These are phyloP conservation scores for Chymomyza fuscimana DNA, from an alignment of 2,888 invertebrate genomes.

Conservation along the genomic window DNA sequence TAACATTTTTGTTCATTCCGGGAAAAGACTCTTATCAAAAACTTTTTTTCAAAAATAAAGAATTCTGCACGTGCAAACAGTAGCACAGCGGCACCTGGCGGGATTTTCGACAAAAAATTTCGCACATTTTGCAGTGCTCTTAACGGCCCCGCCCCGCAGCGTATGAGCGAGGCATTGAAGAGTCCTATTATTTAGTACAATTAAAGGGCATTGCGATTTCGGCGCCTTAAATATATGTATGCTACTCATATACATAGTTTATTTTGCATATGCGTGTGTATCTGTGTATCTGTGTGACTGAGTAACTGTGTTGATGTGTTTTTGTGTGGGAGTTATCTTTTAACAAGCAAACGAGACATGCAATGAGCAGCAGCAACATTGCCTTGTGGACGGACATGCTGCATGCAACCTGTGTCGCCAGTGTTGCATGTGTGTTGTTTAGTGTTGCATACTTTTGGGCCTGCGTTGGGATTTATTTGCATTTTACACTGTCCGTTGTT, in stretches of 20 bases:
- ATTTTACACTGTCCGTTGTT: constrained; percentile 49
- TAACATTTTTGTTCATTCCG: too few relatives aligned
- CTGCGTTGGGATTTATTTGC: constrained; percentile 68
- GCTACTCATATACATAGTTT: constrained; percentile 16
- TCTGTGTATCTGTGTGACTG: constrained; percentile 4
- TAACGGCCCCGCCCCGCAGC: too few relatives aligned
- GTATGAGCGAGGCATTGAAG: too few relatives aligned
- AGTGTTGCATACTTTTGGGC: constrained; percentile 57
- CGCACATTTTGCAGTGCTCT: too few relatives aligned
- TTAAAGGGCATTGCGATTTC: too few relatives aligned
- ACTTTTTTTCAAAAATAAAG: too few relatives aligned
- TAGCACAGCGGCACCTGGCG: too few relatives aligned
- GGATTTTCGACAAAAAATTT: too few relatives aligned
- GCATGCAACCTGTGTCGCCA: constrained; percentile 47
- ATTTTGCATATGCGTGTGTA: constrained; percentile 46
- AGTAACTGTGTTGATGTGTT: not conserved
- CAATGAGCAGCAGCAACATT: constrained; percentile 34
- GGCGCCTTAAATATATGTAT: too few relatives aligned
- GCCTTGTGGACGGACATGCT: constrained; percentile 39
- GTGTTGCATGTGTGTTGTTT: constrained; percentile 44
- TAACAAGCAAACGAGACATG: constrained; percentile 61
- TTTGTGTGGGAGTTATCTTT: constrained; percentile 52
- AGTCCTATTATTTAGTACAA: too few relatives aligned
- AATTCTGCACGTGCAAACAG: too few relatives aligned
- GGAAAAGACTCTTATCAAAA: too few relatives aligned